These are phyloP conservation scores for Saturnia pavonia DNA, from an alignment of 2,888 invertebrate genomes.

Conservation along the genomic window DNA sequence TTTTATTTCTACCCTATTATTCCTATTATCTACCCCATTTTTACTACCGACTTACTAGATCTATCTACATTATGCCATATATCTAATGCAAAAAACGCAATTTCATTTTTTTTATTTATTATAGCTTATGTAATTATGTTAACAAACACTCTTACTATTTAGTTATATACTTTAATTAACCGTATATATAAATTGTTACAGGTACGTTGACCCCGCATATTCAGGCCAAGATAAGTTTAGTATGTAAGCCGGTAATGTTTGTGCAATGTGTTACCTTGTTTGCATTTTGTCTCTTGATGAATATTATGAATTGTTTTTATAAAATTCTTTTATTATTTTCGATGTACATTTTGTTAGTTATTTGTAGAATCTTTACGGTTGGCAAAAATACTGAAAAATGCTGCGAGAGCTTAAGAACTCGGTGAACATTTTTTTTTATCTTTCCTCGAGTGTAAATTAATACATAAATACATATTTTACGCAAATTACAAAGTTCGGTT, in stretches of 20 bases:
- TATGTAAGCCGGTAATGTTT: constrained; percentile 24
- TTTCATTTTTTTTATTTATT: not conserved
- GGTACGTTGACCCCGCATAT: constrained; percentile 48
- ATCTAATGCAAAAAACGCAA: not conserved
- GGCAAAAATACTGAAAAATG: no score
- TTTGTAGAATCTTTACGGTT: not conserved
- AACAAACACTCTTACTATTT: not conserved
- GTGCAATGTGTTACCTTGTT: constrained; percentile 10
- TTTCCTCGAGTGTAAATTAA: no score
- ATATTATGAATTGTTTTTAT: not conserved
- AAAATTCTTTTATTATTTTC: not conserved
- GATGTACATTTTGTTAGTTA: no score
- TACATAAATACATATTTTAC: no score
- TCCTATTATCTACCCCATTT: no score
- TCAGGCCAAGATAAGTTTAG: constrained; percentile 34
- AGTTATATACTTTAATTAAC: constrained; percentile 1
- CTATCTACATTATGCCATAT: not conserved
- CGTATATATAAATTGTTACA: constrained; percentile 40
- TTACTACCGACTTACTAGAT: not conserved
- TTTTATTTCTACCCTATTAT: not conserved
- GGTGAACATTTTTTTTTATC: no score
- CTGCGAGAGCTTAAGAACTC: no score
- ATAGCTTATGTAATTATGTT: constrained; percentile 1
- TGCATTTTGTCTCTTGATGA: constrained; percentile 1
- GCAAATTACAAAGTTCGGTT: no score